Conservation (phyloP, 2,888 invertebrate genomes). For the Sepioteuthis lessoniana region DNA sequence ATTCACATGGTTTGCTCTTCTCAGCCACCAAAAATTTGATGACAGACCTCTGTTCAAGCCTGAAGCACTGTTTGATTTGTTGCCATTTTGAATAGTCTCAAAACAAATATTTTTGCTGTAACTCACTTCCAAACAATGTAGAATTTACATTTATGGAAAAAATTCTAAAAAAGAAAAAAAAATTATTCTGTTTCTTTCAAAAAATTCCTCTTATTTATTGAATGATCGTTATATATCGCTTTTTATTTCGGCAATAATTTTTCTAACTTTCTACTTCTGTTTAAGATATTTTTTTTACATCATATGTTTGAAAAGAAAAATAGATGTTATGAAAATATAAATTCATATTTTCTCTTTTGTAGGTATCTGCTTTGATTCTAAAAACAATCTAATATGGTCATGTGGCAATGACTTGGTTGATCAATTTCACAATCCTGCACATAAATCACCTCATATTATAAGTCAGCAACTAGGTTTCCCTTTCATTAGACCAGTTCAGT, state of each 20-base stretch:
- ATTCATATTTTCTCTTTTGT: conserved; percentile 48
- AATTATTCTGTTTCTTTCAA: too few species aligned
- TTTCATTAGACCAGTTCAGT: conserved; percentile 48
- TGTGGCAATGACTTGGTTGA: conserved; percentile 74
- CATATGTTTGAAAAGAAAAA: background rate
- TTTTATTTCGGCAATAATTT: background rate
- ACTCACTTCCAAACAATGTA: too few species aligned
- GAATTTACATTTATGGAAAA: too few species aligned
- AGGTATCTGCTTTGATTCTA: conserved; percentile 73
- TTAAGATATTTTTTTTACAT: background rate
- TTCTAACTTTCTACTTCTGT: background rate
- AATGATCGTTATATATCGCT: background rate
- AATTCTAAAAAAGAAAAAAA: too few species aligned
- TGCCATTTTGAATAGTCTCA: too few species aligned
- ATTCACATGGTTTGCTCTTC: too few species aligned
- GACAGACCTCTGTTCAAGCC: too few species aligned
- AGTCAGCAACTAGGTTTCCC: conserved; percentile 63
- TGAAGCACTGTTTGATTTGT: too few species aligned
- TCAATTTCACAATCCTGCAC: conserved; percentile 74
- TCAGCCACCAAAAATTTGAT: too few species aligned
- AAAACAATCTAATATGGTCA: conserved; percentile 74
- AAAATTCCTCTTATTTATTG: too few species aligned
- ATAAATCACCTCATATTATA: conserved; percentile 72
- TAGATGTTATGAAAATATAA: conserved; percentile 10
- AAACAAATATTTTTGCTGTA: too few species aligned